Conservation (phyloP, 2,113 vertebrate genomes). For the Cardinalis cardinalis region DNA sequence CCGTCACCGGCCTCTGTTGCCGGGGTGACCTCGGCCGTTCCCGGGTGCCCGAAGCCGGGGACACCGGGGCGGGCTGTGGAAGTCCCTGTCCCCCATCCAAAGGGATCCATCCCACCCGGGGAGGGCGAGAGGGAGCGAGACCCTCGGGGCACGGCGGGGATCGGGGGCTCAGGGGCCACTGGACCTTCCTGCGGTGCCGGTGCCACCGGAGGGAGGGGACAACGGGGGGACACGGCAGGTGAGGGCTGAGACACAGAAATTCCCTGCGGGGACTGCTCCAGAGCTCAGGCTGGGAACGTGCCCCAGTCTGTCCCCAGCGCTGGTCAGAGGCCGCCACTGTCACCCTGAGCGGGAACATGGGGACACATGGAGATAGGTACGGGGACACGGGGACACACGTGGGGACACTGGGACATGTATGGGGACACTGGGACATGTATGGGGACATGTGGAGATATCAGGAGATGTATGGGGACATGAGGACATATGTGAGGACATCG, state of each 20-base stretch:
- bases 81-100: not conserved
- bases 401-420: no score
- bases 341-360: not conserved
- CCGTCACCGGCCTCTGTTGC: not conserved
- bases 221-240: no score
- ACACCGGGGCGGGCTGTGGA: fast-evolving
- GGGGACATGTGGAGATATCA: no score
- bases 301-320: not conserved
- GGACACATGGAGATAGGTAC: not conserved
- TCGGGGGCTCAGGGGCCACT: not conserved
- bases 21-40: not conserved
- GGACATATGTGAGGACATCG: not conserved
- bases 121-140: not conserved
- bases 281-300: not conserved
- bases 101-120: fast-evolving
- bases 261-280: no score
- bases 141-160: fast-evolving
- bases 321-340: fast-evolving
- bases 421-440: no score
- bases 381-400: no score
- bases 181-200: not conserved
- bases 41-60: fast-evolving
- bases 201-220: not conserved
- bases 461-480: no score
- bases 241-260: fast-evolving